Evolutionary conservation across 2,113 vertebrate species (phyloP).

Genomic region (Otocyon megalotis): DNA sequence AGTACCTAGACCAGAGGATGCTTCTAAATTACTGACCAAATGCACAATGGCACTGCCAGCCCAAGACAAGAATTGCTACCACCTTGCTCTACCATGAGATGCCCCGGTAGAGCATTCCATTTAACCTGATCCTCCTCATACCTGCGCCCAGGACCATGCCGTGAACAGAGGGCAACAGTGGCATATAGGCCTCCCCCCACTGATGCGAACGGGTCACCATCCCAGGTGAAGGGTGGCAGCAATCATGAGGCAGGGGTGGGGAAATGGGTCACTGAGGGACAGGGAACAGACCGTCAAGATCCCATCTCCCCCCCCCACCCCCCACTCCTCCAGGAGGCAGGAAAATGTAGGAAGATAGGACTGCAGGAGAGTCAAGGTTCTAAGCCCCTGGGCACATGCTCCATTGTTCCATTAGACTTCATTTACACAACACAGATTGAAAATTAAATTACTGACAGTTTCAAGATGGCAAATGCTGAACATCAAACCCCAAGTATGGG

Average conservation of each 20-base stretch:
- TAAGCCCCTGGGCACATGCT: not conserved
- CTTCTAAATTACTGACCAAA: not conserved
- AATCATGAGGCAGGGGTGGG: not conserved
- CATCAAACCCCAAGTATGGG: not conserved
- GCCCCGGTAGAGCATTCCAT: too few species aligned
- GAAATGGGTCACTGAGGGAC: not conserved
- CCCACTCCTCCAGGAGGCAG: not conserved
- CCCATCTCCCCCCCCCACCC: not conserved
- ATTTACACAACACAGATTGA: not conserved
- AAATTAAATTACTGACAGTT: conserved; percentile 32
- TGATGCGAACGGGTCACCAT: not conserved
- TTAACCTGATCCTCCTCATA: not conserved
- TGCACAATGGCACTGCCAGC: not conserved
- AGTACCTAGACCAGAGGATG: not conserved
- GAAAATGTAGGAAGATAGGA: not conserved
- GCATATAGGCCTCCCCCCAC: not conserved
- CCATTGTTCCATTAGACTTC: not conserved
- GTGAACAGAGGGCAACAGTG: not conserved
- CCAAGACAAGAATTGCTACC: not conserved
- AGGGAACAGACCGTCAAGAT: not conserved
- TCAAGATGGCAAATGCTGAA: not conserved
- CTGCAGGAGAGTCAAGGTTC: not conserved
- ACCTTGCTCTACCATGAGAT: not conserved
- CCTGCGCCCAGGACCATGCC: not conserved
- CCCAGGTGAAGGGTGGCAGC: not conserved